A percentile compares a stretch with the other conserved stretches of the same genome.
Evolutionary conservation across 2,888 invertebrate species (phyloP).

Genomic region (Tenthredo notha): DNA sequence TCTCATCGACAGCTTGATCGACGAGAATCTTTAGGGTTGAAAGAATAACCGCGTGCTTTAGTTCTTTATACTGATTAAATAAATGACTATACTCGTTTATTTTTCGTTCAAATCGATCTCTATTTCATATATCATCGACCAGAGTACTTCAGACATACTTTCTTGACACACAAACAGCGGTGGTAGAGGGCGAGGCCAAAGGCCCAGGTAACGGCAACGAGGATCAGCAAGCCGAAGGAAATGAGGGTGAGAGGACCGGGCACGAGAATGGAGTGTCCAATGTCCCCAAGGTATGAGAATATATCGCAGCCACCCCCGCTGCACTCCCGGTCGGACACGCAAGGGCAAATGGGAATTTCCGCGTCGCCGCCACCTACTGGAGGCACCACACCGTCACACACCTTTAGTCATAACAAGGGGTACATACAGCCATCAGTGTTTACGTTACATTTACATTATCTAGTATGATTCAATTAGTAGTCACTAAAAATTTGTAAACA

Average conservation of each 20-base stretch:
- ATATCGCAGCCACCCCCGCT: conserved; percentile 52
- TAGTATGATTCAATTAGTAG: neutral
- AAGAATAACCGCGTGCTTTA: neutral
- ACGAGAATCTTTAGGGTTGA: neutral
- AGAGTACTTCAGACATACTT: conserved; percentile 55
- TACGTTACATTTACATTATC: conserved; percentile 38
- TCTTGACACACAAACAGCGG: conserved; percentile 53
- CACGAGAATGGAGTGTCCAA: conserved; percentile 65
- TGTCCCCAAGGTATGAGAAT: conserved; percentile 54
- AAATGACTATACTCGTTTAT: conserved; percentile 35
- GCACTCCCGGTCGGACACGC: conserved; percentile 51
- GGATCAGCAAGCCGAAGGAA: conserved; percentile 68
- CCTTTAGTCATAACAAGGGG: conserved; percentile 65
- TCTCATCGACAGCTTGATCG: neutral
- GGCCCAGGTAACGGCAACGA: conserved; percentile 65
- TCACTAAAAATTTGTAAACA: neutral
- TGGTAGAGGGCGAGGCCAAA: conserved; percentile 58
- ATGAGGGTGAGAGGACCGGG: conserved; percentile 65
- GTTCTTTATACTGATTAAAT: neutral
- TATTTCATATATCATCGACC: conserved; percentile 52
- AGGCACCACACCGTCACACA: conserved; percentile 69
- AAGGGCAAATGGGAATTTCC: conserved; percentile 48
- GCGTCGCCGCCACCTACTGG: conserved; percentile 64
- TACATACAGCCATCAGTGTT: conserved; percentile 55
- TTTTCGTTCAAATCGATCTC: conserved; percentile 33